Conservation (phyloP, 2,888 invertebrate genomes). For the Epistrophe eligans region DNA sequence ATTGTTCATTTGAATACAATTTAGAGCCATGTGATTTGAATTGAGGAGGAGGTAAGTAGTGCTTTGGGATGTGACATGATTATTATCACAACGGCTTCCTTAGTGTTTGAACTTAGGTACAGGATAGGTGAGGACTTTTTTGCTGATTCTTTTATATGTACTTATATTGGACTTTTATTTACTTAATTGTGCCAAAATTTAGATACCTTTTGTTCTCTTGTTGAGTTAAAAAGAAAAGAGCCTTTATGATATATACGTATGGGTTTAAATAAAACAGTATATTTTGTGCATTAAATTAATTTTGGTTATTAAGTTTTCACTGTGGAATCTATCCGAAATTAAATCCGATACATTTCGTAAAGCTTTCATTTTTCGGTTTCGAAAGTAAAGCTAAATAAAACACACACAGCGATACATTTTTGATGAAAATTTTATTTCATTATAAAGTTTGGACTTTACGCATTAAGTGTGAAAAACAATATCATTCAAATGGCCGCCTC, state of each 20-base stretch:
- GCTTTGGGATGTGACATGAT: conserved; percentile 5
- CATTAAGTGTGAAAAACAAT: no score
- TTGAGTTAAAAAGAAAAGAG: neutral
- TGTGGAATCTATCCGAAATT: no score
- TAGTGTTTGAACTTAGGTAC: neutral
- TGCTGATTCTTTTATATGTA: conserved; percentile 14
- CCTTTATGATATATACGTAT: neutral
- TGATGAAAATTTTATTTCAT: no score
- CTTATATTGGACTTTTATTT: conserved; percentile 24
- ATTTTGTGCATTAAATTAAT: neutral
- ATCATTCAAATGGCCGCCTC: no score
- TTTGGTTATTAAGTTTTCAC: no score
- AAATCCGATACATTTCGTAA: no score
- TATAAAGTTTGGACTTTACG: no score
- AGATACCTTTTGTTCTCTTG: neutral
- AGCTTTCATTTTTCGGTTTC: no score
- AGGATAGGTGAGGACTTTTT: neutral
- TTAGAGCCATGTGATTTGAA: conserved; percentile 15
- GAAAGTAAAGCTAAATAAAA: no score
- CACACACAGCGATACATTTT: no score
- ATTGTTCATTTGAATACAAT: conserved; percentile 59
- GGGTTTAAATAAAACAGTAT: neutral
- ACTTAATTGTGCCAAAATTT: conserved; percentile 30
- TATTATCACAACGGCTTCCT: neutral
- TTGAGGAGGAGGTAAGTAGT: conserved; percentile 23